A percentile compares a stretch with the other conserved stretches of the same genome.
Evolutionary conservation across 2,797 vertebrate species (phyloP).

Genomic region (Halcyon badia): DNA sequence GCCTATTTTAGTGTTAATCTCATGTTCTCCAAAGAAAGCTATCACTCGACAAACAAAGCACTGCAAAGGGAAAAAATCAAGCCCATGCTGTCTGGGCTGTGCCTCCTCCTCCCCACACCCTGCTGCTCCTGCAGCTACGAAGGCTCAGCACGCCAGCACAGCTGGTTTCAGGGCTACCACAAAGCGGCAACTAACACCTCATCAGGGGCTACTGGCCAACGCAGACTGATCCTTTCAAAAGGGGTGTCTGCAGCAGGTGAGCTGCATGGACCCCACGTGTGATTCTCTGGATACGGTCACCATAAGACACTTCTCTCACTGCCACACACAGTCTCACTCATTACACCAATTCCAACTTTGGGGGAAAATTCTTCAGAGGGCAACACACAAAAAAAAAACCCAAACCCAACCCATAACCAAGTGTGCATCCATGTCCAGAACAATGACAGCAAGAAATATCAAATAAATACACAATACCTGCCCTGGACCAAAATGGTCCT

Average conservation of each 20-base stretch:
- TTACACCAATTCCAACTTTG: background rate
- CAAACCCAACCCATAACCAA: too few relatives aligned
- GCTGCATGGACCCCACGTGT: background rate
- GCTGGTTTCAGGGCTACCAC: background rate
- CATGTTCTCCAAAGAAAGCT: background rate
- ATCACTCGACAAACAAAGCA: background rate
- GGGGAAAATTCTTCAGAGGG: background rate
- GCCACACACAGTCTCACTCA: background rate
- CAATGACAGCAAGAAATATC: background rate
- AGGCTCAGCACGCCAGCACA: background rate
- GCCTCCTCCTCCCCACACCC: background rate
- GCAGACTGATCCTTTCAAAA: background rate
- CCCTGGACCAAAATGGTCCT: background rate
- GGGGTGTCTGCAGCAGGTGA: background rate
- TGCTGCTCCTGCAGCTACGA: background rate
- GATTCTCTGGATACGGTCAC: background rate
- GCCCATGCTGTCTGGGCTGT: background rate
- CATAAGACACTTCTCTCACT: background rate
- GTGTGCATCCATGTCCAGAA: background rate
- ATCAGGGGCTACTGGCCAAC: background rate
- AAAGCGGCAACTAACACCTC: background rate
- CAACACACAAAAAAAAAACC: background rate
- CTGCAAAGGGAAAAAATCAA: background rate
- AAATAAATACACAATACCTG: background rate
- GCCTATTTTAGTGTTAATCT: conserved; percentile 37